phyloP scores from a whole-genome alignment of 2,797 vertebrate species.

The Saxicola maurus region DNA sequence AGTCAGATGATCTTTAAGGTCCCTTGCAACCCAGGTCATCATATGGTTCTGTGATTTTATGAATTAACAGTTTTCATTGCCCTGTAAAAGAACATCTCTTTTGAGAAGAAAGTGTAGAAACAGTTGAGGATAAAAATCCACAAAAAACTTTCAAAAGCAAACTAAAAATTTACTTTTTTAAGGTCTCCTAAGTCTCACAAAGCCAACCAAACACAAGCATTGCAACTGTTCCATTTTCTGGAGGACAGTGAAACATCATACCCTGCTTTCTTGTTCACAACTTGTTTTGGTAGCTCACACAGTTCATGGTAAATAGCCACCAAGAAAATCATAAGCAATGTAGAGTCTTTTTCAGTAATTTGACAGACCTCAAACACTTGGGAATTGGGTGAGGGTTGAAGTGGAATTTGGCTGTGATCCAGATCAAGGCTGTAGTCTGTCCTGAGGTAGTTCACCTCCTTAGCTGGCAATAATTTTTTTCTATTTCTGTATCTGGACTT shows the following conservation, averaged over 20 bases:
- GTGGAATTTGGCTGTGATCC: neutral
- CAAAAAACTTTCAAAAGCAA: neutral
- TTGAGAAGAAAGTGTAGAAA: neutral
- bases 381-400: neutral
- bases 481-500: neutral
- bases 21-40: neutral
- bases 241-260: neutral
- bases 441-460: neutral
- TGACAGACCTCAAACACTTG: neutral
- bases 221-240: neutral
- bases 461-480: neutral
- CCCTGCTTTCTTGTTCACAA: neutral
- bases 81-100: neutral
- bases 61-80: neutral
- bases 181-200: neutral
- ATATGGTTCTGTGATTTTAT: neutral
- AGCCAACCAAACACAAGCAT: neutral
- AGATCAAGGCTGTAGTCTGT: neutral
- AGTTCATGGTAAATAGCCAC: neutral
- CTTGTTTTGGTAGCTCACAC: neutral
- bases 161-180: neutral
- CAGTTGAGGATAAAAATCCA: neutral
- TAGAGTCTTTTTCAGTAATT: neutral
- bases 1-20: neutral
- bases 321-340: neutral